Evolutionary conservation across 2,113 vertebrate species (phyloP).

Genomic region (Tiliqua scincoides): DNA sequence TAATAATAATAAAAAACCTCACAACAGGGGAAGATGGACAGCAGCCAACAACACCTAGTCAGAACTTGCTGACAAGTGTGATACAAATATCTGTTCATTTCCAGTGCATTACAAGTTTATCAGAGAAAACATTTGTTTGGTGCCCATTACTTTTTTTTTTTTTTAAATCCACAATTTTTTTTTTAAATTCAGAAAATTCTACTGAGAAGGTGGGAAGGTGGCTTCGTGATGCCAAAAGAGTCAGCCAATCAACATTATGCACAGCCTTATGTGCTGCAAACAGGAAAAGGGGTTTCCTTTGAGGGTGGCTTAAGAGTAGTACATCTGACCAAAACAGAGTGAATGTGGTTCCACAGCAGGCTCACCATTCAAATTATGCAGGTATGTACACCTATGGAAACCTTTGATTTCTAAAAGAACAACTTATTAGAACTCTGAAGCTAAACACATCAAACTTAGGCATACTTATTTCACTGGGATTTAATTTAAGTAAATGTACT

Average conservation of each 20-base stretch:
- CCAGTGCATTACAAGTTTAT: not conserved
- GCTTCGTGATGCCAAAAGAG: not conserved
- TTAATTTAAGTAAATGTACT: not conserved
- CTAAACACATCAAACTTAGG: not conserved
- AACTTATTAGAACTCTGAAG: not conserved
- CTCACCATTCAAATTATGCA: not conserved
- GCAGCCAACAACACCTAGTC: not conserved
- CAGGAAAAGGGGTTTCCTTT: not conserved
- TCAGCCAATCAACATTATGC: not conserved
- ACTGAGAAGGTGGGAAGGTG: not conserved
- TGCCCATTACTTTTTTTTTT: no score
- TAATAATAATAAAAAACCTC: not conserved
- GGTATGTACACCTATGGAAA: not conserved
- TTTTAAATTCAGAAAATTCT: not conserved
- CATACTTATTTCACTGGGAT: not conserved
- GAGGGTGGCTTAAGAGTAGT: not conserved
- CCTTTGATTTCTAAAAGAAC: not conserved
- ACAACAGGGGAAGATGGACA: not conserved
- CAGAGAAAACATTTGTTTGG: not conserved
- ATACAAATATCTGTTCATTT: not conserved
- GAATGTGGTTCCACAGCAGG: not conserved
- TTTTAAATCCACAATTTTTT: not conserved
- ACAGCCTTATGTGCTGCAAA: not conserved
- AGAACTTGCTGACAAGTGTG: not conserved
- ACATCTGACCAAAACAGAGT: not conserved